These are phyloP conservation scores for Cyclura pinguis DNA, from an alignment of 2,797 vertebrate species.

Conservation along the genomic window DNA sequence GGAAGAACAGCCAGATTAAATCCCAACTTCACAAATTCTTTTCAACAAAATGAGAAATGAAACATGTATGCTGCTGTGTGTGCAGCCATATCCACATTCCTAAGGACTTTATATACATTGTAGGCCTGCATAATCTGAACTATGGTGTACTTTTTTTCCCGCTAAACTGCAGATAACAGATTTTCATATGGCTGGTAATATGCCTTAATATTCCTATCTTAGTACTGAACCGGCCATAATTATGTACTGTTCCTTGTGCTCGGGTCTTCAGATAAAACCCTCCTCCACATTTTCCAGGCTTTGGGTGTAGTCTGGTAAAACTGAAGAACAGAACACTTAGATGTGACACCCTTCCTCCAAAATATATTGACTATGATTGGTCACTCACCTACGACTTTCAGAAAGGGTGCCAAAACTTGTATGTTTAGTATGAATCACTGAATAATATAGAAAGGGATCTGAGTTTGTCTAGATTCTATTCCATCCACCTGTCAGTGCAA, in stretches of 20 bases:
- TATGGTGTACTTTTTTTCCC: neutral
- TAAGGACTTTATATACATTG: neutral
- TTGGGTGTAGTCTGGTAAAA: neutral
- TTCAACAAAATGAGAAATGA: conserved; percentile 10
- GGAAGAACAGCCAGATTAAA: conserved; percentile 39
- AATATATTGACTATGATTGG: neutral
- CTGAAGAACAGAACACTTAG: neutral
- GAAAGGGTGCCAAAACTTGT: neutral
- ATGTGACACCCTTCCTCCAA: neutral
- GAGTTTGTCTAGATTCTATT: too few species aligned
- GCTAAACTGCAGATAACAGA: neutral
- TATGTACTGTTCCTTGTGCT: neutral
- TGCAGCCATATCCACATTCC: neutral
- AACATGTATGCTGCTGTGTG: neutral
- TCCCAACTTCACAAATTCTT: neutral
- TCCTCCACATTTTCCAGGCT: neutral
- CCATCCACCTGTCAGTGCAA: neutral
- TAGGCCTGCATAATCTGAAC: neutral
- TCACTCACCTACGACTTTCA: neutral
- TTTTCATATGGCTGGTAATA: neutral
- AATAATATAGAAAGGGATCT: neutral
- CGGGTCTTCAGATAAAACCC: too few species aligned
- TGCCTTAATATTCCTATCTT: neutral
- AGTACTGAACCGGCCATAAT: neutral
- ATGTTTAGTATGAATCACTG: neutral